These are phyloP conservation scores for Eupithecia vulgata DNA, from an alignment of 2,888 invertebrate genomes.

Conservation along the genomic window DNA sequence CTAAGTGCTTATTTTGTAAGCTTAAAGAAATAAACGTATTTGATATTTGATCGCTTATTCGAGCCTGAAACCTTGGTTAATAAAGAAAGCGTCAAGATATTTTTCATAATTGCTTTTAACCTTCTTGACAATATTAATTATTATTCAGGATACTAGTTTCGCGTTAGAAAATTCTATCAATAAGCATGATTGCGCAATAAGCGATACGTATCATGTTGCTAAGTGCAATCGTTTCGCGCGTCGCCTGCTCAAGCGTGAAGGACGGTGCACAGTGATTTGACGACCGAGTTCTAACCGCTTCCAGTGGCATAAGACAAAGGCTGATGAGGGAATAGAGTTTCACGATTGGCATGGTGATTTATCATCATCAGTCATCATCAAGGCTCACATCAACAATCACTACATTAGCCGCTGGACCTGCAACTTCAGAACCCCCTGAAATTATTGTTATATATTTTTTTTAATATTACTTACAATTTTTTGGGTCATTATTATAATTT, in stretches of 20 bases:
- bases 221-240: conserved; percentile 62
- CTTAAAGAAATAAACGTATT: not conserved
- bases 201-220: conserved; percentile 46
- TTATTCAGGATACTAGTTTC: not conserved
- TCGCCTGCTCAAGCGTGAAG: conserved; percentile 72
- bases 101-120: not conserved
- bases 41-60: not conserved
- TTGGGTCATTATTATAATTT: too few relatives aligned
- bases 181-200: conserved; percentile 28
- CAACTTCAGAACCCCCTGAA: too few relatives aligned
- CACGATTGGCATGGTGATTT: not conserved
- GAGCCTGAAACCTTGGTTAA: not conserved
- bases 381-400: too few relatives aligned
- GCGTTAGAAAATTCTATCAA: not conserved
- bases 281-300: conserved; percentile 72
- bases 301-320: conserved; percentile 45
- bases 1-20: too few relatives aligned
- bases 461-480: too few relatives aligned
- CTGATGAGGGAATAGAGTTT: conserved; percentile 28
- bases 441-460: too few relatives aligned
- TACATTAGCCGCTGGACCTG: too few relatives aligned
- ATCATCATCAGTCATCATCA: not conserved
- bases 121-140: not conserved
- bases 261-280: conserved; percentile 72
- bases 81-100: not conserved